Base-by-base conservation (phyloP, 2,113 vertebrate genomes). In the Syngnathoides biaculeatus region DNA sequence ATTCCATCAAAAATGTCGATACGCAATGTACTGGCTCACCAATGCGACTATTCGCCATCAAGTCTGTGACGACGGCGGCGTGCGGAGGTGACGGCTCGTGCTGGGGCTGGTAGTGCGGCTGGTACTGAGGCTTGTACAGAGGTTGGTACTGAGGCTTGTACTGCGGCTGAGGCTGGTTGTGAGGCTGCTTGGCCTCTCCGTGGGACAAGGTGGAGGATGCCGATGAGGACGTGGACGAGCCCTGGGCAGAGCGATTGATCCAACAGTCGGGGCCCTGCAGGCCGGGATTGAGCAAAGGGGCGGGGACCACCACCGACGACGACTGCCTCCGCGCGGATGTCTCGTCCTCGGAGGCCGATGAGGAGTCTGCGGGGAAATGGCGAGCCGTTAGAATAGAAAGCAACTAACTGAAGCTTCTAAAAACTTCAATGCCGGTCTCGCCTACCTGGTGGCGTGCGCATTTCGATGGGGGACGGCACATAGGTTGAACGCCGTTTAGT, bases 171-270 rank as follows among this genome's bases (percentile, higher is more conserved):
- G 84, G 73, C 57, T 90, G 84, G 19, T 74, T 45, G 53, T 70
- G 73, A 26, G 68, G 67, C 79, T 89, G 89, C 91, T 95, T 97
- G 90, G 92, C 92, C 89, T 98, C 96, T 78, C 95, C 95, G 63
- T 98, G 96, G 73, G 97, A 99, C 89, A 98, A 89, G 65, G 97
- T 98, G 86, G 96, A 99, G 80, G 96, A 98, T 86, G 97, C 96
- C 0, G 96, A 99, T 81, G 97, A 99, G 70, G 97, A 98, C 85
- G 96, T 98, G 89, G 97, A 99, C 78, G 97, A 98, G 84, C 95
- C 96, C 90, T 97, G 96, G 82, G 94, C 88, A n/a, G 96, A 95
- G 88, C 94, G 94, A 91, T 95, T 98, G 83, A 96, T 95, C 95
- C 96, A 98, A 70, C 92, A 93, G 86, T 99, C 97, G 3, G 95